Evolutionary conservation across 2,797 vertebrate species (phyloP).

Genomic region (Ibycter americanus): DNA sequence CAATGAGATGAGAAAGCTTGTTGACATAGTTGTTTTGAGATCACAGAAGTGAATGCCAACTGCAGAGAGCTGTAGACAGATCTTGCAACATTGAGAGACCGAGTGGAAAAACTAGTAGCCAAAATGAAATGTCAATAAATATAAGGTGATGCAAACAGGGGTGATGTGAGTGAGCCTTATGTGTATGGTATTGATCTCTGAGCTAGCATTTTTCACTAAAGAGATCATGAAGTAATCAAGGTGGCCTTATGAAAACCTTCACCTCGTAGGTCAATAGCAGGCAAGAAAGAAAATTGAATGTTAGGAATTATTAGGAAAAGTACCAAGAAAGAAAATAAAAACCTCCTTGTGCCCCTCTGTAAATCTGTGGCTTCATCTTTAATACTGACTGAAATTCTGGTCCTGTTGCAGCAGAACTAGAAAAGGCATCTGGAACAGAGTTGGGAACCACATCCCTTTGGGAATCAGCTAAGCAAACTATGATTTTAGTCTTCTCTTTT

Average conservation of each 20-base stretch:
- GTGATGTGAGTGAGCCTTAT: not conserved
- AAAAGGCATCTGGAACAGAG: not conserved
- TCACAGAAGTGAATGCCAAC: not conserved
- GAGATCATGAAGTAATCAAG: not conserved
- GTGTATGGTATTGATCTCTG: not conserved
- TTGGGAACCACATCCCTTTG: not conserved
- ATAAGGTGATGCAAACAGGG: not conserved
- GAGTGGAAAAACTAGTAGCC: not conserved
- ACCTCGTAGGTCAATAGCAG: not conserved
- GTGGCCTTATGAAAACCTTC: not conserved
- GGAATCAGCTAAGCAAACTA: not conserved
- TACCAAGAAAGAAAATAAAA: not conserved
- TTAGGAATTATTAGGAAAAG: not conserved
- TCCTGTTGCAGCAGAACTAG: not conserved
- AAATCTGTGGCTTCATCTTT: not conserved
- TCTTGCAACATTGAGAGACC: not conserved
- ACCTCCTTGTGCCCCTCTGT: not conserved
- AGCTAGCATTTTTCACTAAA: not conserved
- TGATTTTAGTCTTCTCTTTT: not conserved
- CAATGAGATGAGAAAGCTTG: not conserved
- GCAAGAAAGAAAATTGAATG: not conserved
- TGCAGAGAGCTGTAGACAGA: not conserved
- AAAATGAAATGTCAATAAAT: not conserved
- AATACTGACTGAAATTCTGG: not conserved
- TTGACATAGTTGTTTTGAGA: not conserved